These are phyloP conservation scores for Indicator maculatus DNA, from an alignment of 2,113 vertebrate species.

Conservation along the genomic window DNA sequence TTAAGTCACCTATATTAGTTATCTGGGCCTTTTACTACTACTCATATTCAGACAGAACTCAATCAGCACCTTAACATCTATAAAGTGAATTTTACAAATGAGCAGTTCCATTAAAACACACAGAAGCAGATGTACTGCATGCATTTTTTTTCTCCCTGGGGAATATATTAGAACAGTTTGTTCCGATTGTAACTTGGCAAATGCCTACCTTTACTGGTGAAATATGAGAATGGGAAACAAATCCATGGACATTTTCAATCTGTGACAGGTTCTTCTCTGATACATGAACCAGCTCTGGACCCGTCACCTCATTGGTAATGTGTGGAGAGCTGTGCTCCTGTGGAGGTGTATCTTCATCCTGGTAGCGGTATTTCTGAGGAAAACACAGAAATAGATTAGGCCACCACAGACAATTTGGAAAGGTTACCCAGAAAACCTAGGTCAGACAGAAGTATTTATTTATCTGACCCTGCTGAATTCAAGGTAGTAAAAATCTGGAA, in stretches of 20 bases:
- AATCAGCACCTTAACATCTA: background rate
- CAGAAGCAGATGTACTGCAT: rapidly evolving
- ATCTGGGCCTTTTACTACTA: background rate
- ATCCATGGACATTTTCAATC: constrained; percentile 94
- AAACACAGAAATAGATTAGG: background rate
- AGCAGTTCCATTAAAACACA: background rate
- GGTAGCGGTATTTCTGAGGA: constrained; percentile 90
- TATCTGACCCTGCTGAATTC: background rate
- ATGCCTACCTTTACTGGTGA: constrained; percentile 94
- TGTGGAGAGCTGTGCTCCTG: constrained; percentile 90
- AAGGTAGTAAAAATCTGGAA: background rate
- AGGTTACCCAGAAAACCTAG: background rate
- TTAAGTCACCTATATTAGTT: background rate
- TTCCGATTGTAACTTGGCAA: background rate
- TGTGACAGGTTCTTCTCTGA: constrained; percentile 94
- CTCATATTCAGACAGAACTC: background rate
- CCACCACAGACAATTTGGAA: background rate
- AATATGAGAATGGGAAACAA: constrained; percentile 94
- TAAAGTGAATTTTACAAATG: background rate
- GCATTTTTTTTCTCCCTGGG: background rate
- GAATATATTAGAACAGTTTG: background rate
- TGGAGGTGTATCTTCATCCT: constrained; percentile 89
- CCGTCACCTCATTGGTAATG: constrained; percentile 81
- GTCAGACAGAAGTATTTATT: background rate
- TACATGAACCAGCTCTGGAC: constrained; percentile 92